Conservation (phyloP, 2,113 vertebrate species). For the Typhlomys cinereus region DNA sequence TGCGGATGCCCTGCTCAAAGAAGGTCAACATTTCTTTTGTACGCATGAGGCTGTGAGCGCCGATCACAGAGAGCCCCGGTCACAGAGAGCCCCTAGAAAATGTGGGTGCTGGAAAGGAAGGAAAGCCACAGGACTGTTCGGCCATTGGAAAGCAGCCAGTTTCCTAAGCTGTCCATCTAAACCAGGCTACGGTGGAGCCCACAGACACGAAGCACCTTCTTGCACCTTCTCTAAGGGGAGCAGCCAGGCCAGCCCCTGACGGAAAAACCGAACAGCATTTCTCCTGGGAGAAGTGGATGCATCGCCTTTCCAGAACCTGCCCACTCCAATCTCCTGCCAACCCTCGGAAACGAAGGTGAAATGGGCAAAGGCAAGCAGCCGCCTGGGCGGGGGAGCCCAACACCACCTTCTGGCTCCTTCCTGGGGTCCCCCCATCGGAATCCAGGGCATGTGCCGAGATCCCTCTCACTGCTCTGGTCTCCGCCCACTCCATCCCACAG, state of each 20-base stretch:
- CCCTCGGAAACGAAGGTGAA: background rate
- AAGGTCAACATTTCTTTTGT: constrained; percentile 16
- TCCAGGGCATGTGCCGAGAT: constrained; percentile 43
- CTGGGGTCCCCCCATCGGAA: constrained; percentile 25
- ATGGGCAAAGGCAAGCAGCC: background rate
- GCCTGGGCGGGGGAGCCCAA: background rate
- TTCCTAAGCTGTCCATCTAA: background rate
- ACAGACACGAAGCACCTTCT: background rate
- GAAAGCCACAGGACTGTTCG: background rate
- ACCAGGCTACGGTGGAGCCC: background rate
- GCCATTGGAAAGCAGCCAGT: background rate
- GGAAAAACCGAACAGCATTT: background rate
- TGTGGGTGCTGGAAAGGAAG: background rate
- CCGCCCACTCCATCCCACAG: background rate
- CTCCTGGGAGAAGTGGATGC: constrained; percentile 16
- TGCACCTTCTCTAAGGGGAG: background rate
- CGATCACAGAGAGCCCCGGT: background rate
- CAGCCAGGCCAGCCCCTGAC: background rate
- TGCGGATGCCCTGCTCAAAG: background rate
- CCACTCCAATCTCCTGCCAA: background rate
- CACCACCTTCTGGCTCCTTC: constrained; percentile 56
- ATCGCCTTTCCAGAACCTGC: constrained; percentile 39
- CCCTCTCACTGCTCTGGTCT: background rate
- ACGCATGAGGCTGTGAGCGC: background rate
- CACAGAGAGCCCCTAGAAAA: background rate